phyloP scores from a whole-genome alignment of 2,888 invertebrate genomes.

The Lithophane socia region DNA sequence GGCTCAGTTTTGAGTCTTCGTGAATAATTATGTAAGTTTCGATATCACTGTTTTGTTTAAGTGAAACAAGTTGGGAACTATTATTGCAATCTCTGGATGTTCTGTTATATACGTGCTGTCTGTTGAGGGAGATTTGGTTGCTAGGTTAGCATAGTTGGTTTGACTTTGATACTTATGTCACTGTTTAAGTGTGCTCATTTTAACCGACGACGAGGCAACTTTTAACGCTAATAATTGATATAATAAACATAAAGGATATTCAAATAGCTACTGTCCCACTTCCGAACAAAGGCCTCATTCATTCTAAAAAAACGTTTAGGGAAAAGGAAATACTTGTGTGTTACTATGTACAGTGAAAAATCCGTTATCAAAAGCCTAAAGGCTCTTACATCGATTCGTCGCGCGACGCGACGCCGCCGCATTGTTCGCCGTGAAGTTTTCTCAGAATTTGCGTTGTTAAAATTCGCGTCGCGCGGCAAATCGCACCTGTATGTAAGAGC shows the following conservation, averaged over 20 bases:
- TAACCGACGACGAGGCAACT: not conserved
- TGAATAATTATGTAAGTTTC: slow-evolving; percentile 70
- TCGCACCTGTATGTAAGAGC: too few relatives aligned
- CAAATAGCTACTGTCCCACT: too few relatives aligned
- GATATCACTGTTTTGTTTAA: slow-evolving; percentile 64
- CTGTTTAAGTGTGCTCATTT: not conserved
- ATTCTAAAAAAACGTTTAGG: not conserved
- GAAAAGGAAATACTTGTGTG: not conserved
- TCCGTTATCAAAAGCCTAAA: not conserved
- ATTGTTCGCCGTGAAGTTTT: too few relatives aligned
- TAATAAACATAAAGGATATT: not conserved
- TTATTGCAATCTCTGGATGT: slow-evolving; percentile 57
- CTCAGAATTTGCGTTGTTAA: too few relatives aligned
- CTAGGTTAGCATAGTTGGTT: not conserved
- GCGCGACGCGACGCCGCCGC: too few relatives aligned
- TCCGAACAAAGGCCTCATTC: too few relatives aligned
- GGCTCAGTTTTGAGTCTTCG: slow-evolving; percentile 47
- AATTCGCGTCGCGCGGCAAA: too few relatives aligned
- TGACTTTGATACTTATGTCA: not conserved
- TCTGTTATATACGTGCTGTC: slow-evolving; percentile 42
- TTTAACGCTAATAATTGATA: not conserved
- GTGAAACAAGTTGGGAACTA: slow-evolving; percentile 63
- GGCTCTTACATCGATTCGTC: too few relatives aligned
- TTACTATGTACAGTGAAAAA: not conserved
- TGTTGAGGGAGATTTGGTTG: slow-evolving; percentile 32